Evolutionary conservation across 2,113 vertebrate genomes (phyloP).

Genomic region (Carlito syrichta): DNA sequence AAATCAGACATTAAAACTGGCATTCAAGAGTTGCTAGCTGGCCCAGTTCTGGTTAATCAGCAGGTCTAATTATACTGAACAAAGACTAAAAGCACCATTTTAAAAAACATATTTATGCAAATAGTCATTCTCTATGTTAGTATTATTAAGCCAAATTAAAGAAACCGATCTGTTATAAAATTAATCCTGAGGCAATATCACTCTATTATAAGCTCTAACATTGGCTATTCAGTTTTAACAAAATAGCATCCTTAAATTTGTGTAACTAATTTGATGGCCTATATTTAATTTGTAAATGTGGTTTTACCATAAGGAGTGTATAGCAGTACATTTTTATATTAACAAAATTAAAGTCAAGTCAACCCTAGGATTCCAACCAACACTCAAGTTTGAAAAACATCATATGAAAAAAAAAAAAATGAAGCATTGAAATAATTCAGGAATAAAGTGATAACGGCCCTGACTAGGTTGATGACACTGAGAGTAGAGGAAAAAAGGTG

Average conservation of each 20-base stretch:
- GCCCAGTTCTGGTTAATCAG: not conserved
- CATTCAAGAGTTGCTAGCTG: not conserved
- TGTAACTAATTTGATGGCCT: not conserved
- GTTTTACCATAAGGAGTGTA: not conserved
- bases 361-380: not conserved
- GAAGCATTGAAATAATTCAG: not conserved
- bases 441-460: not conserved
- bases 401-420: not conserved
- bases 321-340: not conserved
- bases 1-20: not conserved
- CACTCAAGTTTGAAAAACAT: not conserved
- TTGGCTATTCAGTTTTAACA: not conserved
- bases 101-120: not conserved
- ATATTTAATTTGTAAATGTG: not conserved
- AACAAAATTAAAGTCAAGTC: conserved; percentile 21
- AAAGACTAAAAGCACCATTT: conserved; percentile 1
- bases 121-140: not conserved
- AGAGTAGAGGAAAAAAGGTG: not conserved
- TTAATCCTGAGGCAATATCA: not conserved
- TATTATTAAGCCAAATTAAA: not conserved
- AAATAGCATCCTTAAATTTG: not conserved
- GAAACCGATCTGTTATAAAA: not conserved
- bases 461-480: not conserved
- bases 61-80: not conserved
- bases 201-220: not conserved